Evolutionary conservation across 2,888 invertebrate species (phyloP).

Genomic region (Cyclophora albipunctata): DNA sequence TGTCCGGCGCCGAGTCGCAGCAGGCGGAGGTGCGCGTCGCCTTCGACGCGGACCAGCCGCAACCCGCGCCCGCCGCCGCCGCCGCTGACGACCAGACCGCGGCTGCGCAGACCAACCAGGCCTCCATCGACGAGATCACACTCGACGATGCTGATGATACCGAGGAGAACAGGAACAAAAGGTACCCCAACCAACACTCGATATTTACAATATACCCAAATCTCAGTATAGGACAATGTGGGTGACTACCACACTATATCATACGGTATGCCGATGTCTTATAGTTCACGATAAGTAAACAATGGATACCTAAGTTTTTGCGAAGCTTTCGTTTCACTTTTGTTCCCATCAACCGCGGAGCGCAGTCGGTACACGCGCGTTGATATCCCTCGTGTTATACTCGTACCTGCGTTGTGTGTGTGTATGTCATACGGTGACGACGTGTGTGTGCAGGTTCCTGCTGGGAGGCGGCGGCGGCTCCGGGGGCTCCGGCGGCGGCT

Average conservation of each 20-base stretch:
- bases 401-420: neutral
- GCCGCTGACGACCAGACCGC: slow-evolving; percentile 57
- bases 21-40: slow-evolving; percentile 78
- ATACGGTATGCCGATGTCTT: neutral
- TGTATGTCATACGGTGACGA: neutral
- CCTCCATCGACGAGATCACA: slow-evolving; percentile 81
- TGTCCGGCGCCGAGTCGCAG: slow-evolving; percentile 76
- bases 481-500: slow-evolving; percentile 79
- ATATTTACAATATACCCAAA: neutral
- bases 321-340: too few relatives aligned
- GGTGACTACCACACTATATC: too few relatives aligned
- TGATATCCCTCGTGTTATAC: too few relatives aligned
- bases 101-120: slow-evolving; percentile 72
- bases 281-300: neutral
- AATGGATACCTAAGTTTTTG: too few relatives aligned
- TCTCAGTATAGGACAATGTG: too few relatives aligned
- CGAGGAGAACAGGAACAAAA: slow-evolving; percentile 88
- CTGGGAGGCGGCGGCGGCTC: slow-evolving; percentile 78
- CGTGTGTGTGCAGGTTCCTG: slow-evolving; percentile 65
- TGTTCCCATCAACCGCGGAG: too few relatives aligned
- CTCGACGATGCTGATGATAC: slow-evolving; percentile 81
- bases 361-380: too few relatives aligned
- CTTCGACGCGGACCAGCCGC: slow-evolving; percentile 54
- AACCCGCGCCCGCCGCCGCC: slow-evolving; percentile 20
- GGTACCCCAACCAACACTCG: slow-evolving; percentile 42